Conservation (phyloP, 2,888 invertebrate species). For the Philopedon plagiatum region DNA sequence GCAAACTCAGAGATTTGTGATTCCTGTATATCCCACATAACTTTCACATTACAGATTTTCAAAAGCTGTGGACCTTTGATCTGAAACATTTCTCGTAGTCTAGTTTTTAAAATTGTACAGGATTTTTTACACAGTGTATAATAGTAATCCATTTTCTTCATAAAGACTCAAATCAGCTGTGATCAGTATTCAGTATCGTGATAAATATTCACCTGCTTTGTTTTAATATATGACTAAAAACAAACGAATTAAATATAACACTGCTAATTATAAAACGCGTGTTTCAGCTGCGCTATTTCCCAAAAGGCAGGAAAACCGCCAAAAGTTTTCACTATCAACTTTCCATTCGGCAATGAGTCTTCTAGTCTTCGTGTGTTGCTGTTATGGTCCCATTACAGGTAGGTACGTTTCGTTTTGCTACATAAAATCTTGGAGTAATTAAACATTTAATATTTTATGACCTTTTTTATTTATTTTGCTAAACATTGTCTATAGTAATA, state of each 20-base stretch:
- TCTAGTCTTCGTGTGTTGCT: conserved; percentile 58
- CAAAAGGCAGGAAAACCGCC: conserved; percentile 19
- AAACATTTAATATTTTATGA: neutral
- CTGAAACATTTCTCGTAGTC: no score
- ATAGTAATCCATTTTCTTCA: neutral
- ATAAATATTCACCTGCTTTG: neutral
- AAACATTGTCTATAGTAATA: no score
- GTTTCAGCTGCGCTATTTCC: conserved; percentile 2
- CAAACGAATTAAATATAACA: neutral
- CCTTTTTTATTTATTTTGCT: no score
- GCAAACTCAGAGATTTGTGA: no score
- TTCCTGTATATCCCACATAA: no score
- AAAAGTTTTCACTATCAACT: conserved; percentile 1
- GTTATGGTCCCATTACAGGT: conserved; percentile 46
- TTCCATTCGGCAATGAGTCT: conserved; percentile 58
- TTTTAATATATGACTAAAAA: no score
- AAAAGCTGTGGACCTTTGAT: no score
- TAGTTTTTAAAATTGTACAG: no score
- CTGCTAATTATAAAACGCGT: neutral
- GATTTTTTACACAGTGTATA: no score
- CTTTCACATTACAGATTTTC: no score
- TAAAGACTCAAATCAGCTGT: neutral
- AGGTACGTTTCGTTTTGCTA: conserved; percentile 24
- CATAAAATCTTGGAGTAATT: neutral
- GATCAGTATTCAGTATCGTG: neutral